Evolutionary conservation across 2,888 invertebrate genomes (phyloP).

Genomic region (Apamea sordens): DNA sequence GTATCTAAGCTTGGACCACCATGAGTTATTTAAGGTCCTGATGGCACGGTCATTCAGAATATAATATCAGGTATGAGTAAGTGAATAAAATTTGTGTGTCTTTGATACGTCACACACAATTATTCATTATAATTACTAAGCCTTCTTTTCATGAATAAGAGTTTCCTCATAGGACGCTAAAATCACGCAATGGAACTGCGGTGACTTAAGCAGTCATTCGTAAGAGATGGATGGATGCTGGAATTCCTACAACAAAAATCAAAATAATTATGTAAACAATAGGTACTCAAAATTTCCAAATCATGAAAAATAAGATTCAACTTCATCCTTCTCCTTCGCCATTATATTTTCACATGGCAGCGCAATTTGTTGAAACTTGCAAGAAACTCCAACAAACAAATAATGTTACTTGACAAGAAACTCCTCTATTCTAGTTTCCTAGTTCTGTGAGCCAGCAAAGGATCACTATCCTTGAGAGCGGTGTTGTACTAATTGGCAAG

Average conservation of each 20-base stretch:
- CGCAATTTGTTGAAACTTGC: neutral
- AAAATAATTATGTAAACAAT: neutral
- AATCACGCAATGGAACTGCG: neutral
- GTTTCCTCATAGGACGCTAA: neutral
- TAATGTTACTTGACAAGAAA: neutral
- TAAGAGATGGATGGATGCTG: neutral
- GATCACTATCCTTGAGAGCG: conserved; percentile 40
- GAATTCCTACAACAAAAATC: neutral
- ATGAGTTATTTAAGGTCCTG: neutral
- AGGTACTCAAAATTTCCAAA: neutral
- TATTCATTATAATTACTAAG: neutral
- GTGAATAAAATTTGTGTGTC: neutral
- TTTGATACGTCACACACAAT: neutral
- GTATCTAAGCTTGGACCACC: conserved; percentile 25
- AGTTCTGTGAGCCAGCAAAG: neutral
- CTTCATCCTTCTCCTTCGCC: neutral
- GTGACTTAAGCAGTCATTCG: neutral
- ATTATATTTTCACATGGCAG: neutral
- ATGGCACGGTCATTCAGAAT: neutral
- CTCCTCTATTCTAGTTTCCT: neutral
- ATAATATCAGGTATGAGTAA: neutral
- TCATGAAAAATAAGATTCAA: neutral
- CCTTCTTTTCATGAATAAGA: neutral
- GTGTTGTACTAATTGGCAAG: conserved; percentile 44
- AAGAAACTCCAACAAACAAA: too few relatives aligned